A percentile compares a stretch with the other conserved stretches of the same genome.
phyloP scores from a whole-genome alignment of 2,113 vertebrate species.

The Chinchilla lanigera region DNA sequence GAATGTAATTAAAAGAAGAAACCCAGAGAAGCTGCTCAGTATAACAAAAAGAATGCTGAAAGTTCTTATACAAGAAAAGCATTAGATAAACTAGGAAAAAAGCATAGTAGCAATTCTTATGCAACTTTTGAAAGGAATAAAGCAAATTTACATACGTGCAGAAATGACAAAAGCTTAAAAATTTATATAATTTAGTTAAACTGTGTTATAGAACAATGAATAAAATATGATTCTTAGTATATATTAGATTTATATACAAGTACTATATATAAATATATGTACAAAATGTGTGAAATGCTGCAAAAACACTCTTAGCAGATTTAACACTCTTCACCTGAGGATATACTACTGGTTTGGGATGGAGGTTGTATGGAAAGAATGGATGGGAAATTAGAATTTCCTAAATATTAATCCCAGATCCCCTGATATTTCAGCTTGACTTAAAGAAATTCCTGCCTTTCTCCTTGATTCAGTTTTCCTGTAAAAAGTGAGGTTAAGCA shows the following conservation, averaged over 20 bases:
- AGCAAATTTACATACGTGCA: background rate
- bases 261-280: background rate
- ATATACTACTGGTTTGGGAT: background rate
- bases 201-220: background rate
- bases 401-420: background rate
- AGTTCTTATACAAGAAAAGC: background rate
- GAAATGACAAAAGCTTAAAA: background rate
- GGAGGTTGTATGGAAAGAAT: background rate
- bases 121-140: background rate
- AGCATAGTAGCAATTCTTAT: background rate
- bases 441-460: background rate
- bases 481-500: background rate
- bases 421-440: background rate
- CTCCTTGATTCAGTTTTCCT: background rate
- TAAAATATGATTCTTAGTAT: background rate
- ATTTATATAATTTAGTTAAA: background rate
- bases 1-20: background rate
- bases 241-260: background rate
- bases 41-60: background rate
- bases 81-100: background rate
- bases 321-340: background rate
- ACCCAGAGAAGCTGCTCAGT: background rate
- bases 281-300: background rate
- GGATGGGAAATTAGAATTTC: background rate
- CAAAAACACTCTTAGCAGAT: background rate